Evolutionary conservation across 2,888 invertebrate species (phyloP).

Genomic region (Hirtodrosophila alboralis): DNA sequence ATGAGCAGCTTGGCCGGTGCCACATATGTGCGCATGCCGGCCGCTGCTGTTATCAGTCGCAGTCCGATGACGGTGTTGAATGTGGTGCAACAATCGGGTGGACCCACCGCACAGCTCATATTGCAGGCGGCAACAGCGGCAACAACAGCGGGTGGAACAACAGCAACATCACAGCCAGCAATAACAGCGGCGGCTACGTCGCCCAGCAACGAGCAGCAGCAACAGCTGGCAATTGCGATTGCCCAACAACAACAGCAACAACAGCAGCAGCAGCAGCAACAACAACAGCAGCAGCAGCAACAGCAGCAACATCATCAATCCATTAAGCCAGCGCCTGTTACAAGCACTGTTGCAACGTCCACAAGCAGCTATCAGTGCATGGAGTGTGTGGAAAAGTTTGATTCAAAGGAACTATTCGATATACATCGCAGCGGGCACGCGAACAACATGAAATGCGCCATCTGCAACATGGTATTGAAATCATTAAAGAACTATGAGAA

Average conservation of each 20-base stretch:
- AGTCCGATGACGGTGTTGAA: constrained; percentile 81
- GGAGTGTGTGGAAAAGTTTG: constrained; percentile 83
- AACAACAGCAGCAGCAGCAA: constrained; percentile 27
- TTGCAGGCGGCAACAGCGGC: constrained; percentile 63
- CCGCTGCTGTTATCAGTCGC: constrained; percentile 78
- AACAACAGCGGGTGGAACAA: constrained; percentile 16
- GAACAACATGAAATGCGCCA: constrained; percentile 84
- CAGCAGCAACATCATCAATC: constrained; percentile 42
- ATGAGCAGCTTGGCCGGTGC: constrained; percentile 71
- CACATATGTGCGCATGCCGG: constrained; percentile 80
- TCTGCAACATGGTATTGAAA: constrained; percentile 84
- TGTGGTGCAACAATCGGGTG: constrained; percentile 76
- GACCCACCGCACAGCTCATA: constrained; percentile 74
- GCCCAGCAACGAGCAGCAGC: constrained; percentile 45
- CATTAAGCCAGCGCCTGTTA: constrained; percentile 33
- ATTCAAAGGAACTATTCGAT: constrained; percentile 82
- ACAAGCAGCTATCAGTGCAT: constrained; percentile 80
- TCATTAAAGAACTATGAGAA: constrained; percentile 84
- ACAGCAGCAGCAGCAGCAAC: constrained; percentile 35
- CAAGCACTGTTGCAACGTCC: constrained; percentile 38
- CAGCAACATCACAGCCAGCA: constrained; percentile 24
- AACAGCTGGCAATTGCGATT: constrained; percentile 41
- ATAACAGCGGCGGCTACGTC: constrained; percentile 26
- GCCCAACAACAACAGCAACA: constrained; percentile 43
- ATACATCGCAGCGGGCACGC: constrained; percentile 84